These are phyloP conservation scores for Silvanus unidentatus DNA, from an alignment of 2,888 invertebrate species.

Conservation along the genomic window DNA sequence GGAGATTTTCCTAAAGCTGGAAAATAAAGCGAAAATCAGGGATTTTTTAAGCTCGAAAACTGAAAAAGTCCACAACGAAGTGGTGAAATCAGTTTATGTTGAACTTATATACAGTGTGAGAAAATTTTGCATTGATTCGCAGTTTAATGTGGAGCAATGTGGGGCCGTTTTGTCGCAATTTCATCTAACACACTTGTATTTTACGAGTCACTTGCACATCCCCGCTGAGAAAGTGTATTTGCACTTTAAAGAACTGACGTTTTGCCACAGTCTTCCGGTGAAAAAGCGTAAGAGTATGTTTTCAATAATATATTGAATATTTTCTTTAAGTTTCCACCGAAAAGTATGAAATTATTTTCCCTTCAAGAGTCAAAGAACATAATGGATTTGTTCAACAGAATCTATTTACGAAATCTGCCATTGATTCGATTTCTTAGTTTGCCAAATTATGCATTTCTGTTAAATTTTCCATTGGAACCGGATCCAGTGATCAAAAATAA, in stretches of 20 bases:
- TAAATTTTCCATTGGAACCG: conserved; percentile 32
- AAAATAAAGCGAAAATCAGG: conserved; percentile 25
- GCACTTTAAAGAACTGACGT: conserved; percentile 39
- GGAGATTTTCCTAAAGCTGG: conserved; percentile 24
- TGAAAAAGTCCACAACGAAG: neutral
- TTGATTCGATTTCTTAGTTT: conserved; percentile 37
- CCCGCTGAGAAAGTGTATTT: conserved; percentile 38
- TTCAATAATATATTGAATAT: conserved; percentile 4
- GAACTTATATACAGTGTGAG: conserved; percentile 36
- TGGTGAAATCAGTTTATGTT: conserved; percentile 30
- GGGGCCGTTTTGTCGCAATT: conserved; percentile 40
- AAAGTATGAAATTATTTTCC: conserved; percentile 35
- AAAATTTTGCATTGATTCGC: conserved; percentile 34
- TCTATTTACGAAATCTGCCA: conserved; percentile 42
- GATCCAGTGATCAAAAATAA: conserved; percentile 21
- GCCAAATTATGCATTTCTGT: conserved; percentile 39
- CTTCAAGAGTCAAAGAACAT: conserved; percentile 34
- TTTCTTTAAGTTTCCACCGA: conserved; percentile 34
- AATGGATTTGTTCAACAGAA: conserved; percentile 37
- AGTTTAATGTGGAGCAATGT: conserved; percentile 32
- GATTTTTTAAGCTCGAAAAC: too few species aligned
- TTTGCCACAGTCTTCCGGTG: conserved; percentile 39
- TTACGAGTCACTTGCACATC: conserved; percentile 32
- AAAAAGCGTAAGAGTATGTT: conserved; percentile 16
- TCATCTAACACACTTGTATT: conserved; percentile 39